Conservation (phyloP, 2,113 vertebrate species). For the Onychostoma macrolepis region DNA sequence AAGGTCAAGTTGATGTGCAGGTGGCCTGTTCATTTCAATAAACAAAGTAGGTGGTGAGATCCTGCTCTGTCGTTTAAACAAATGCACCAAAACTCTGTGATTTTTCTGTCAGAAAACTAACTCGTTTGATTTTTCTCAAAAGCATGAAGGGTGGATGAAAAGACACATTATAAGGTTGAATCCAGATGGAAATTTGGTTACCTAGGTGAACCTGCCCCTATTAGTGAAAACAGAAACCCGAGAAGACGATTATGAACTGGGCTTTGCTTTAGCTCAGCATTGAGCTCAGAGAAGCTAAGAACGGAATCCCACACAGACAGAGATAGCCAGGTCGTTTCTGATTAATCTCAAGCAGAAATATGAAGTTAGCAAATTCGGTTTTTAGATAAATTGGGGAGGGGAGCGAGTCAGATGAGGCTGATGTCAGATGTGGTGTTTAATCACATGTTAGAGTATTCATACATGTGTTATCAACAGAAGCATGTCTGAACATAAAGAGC, state of each 20-base stretch:
- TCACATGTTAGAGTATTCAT: not conserved
- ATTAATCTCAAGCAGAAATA: not conserved
- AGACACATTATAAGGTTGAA: conserved; percentile 53
- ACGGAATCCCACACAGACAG: conserved; percentile 28
- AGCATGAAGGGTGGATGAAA: conserved; percentile 15
- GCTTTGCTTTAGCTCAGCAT: conserved; percentile 12
- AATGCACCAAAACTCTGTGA: conserved; percentile 28
- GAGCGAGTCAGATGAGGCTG: not conserved
- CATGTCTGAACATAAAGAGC: conserved; percentile 11
- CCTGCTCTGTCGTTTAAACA: conserved; percentile 2
- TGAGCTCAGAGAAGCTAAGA: not conserved
- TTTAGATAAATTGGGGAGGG: not conserved
- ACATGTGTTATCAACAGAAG: conserved; percentile 1
- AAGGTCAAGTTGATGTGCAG: not conserved
- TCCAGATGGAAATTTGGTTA: conserved; percentile 61
- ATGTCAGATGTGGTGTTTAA: not conserved
- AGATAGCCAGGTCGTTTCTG: not conserved
- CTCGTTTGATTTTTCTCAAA: conserved; percentile 28
- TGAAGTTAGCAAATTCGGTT: no score
- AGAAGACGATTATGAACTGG: conserved; percentile 63
- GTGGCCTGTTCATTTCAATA: conserved; percentile 59
- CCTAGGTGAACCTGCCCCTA: conserved; percentile 62
- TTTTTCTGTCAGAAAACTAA: conserved; percentile 39
- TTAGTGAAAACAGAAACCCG: conserved; percentile 74
- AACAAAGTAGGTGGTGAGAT: conserved; percentile 57